Percentiles rank a stretch among this genome's conserved stretches.
Conservation (phyloP, 2,888 invertebrate species). For the Nymphalis polychloros region DNA sequence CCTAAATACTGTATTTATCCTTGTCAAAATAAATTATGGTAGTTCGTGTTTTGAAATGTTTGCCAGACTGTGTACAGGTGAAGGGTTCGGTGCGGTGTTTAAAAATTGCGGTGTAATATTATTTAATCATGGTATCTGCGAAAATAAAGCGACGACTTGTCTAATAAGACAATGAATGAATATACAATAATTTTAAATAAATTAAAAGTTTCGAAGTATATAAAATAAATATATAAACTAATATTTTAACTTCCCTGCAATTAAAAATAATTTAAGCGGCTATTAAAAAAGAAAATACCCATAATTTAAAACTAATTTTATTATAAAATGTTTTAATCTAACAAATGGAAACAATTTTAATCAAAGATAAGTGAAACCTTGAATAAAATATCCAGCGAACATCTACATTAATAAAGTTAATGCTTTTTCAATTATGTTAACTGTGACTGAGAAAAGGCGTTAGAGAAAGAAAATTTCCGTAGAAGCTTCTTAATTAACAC, state of each 20-base stretch:
- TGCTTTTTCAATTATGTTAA: constrained; percentile 34
- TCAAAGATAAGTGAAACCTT: constrained; percentile 35
- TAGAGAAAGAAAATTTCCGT: constrained; percentile 24
- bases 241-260: background rate
- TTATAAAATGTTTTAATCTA: constrained; percentile 25
- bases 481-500: constrained; percentile 16
- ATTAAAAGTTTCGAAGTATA: no score
- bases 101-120: no score
- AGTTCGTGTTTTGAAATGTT: no score
- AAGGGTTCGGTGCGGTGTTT: no score
- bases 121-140: no score
- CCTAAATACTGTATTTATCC: no score
- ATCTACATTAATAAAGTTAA: constrained; percentile 35
- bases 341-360: constrained; percentile 35
- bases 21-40: no score
- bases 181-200: no score
- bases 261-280: background rate
- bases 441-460: constrained; percentile 24
- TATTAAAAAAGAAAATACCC: constrained; percentile 1
- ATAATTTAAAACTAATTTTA: constrained; percentile 12
- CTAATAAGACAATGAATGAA: no score
- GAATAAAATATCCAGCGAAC: constrained; percentile 33
- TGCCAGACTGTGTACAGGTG: no score
- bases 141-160: no score
- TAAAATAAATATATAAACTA: no score